Conservation (phyloP, 2,113 vertebrate genomes). For the Oryzias celebensis region DNA sequence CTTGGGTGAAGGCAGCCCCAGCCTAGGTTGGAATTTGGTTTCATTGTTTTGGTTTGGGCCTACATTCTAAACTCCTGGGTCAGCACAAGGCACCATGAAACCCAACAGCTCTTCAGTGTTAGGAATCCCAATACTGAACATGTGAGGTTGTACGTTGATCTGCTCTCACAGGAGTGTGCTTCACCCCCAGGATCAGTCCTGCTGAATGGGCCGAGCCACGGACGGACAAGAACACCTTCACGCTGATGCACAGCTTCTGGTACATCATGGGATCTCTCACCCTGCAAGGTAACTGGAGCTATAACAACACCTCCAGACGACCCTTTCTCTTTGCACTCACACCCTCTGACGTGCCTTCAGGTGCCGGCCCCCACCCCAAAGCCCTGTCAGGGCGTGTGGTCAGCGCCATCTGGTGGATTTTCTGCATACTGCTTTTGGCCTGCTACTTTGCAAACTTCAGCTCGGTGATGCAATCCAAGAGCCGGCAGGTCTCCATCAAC, state of each 20-base stretch:
- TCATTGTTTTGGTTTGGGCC: too few relatives aligned
- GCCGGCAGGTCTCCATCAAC: conserved; percentile 71
- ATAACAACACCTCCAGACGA: neutral
- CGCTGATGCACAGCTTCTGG: conserved; percentile 88
- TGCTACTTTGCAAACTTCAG: conserved; percentile 84
- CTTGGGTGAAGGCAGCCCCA: too few relatives aligned
- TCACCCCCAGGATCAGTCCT: conserved; percentile 82
- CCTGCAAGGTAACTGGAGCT: conserved; percentile 80
- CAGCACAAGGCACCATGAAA: too few relatives aligned
- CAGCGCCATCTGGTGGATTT: conserved; percentile 87
- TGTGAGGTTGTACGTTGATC: too few relatives aligned
- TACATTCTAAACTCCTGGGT: too few relatives aligned
- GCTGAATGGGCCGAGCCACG: conserved; percentile 83
- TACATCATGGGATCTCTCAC: conserved; percentile 84
- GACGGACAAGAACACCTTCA: conserved; percentile 79
- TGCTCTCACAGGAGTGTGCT: too few relatives aligned
- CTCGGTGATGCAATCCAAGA: conserved; percentile 63
- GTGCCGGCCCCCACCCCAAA: conserved; percentile 84
- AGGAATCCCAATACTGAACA: too few relatives aligned
- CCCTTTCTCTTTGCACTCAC: neutral
- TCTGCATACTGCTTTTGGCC: conserved; percentile 82
- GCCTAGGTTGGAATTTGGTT: too few relatives aligned
- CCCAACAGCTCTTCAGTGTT: too few relatives aligned
- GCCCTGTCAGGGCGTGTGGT: conserved; percentile 80
- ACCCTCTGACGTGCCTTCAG: conserved; percentile 56